Evolutionary conservation across 1,140 invertebrate species (phyloP).

Genomic region (Bombus picipes): DNA sequence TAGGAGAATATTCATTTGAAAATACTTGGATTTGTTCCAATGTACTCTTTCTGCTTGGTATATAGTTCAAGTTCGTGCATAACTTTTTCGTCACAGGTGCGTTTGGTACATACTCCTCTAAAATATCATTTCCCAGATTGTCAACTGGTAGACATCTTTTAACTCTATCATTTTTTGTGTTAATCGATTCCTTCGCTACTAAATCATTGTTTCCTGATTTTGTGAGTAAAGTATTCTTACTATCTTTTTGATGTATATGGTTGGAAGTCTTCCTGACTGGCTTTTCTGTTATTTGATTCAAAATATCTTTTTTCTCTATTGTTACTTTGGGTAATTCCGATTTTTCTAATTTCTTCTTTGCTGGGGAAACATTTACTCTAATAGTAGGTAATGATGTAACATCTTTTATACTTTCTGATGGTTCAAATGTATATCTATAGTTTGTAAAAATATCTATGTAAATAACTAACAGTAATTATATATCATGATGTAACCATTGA

Average conservation of each 20-base stretch:
- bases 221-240: background rate
- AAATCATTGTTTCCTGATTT: background rate
- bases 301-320: conserved; percentile 6
- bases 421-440: conserved; percentile 68
- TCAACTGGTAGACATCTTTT: conserved; percentile 30
- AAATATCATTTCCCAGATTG: conserved; percentile 5
- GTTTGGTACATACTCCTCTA: conserved; percentile 72
- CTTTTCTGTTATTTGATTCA: conserved; percentile 15
- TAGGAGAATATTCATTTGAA: conserved; percentile 68
- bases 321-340: background rate
- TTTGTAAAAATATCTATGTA: conserved; percentile 11
- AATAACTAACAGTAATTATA: background rate
- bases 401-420: conserved; percentile 57
- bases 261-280: background rate
- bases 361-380: conserved; percentile 68
- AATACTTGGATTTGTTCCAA: conserved; percentile 59
- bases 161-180: conserved; percentile 34
- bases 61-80: conserved; percentile 61
- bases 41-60: conserved; percentile 70
- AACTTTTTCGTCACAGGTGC: conserved; percentile 42
- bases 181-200: background rate
- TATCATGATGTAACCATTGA: background rate
- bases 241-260: background rate
- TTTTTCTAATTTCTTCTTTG: conserved; percentile 43
- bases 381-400: conserved; percentile 65